Base-by-base conservation (phyloP, 1,140 invertebrate genomes). In the Drosophila mojavensis region DNA sequence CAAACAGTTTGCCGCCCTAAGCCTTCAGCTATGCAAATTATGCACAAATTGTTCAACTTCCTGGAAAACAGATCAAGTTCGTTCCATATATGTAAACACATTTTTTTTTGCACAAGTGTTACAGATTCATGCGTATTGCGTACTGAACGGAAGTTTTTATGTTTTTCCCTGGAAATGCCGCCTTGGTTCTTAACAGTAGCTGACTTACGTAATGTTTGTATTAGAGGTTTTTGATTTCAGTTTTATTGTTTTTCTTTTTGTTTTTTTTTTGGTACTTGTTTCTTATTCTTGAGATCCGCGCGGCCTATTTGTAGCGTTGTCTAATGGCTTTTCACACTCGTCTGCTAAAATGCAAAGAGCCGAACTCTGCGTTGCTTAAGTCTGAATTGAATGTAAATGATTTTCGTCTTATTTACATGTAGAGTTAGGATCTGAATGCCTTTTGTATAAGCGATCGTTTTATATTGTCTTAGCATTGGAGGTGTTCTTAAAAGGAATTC, bases 1-100 rank as follows among this genome's bases (percentile, higher is more conserved):
- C 84, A 88, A 88, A 88, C 84, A 88, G 77, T 89, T 89, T 84
- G 85, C 84, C 84, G 84, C 85, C 80, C 66, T 89, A 80, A 81
- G 74, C 53, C 33, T 60, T 53, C 43, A 17, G 66, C 78, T 79
- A 88, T 89, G 84, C 84, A 88, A 88, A 88, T 88, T 89, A 83
- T 50, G 74, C 68, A 59, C 85, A 88, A 88, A 88, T 88, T 89
- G 84, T 90, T 81, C 77, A 89, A 75, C 71, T 88, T 88, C 84
- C 81, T 89, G 70, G 84, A 88, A 82, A 70, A 39, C 51, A 76
- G 71, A 47, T 74, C 68, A 39, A 47, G 41, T 66, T 54, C 67
- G 41, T 66, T 54, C 67, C 58, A 68, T 59, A 56, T 26, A n/a
- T 24, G 10, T 43, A 43, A 15, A n/a, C 15, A 15, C 4, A 43